phyloP scores from a whole-genome alignment of 1,140 invertebrate species.

The Bombus picipes region DNA sequence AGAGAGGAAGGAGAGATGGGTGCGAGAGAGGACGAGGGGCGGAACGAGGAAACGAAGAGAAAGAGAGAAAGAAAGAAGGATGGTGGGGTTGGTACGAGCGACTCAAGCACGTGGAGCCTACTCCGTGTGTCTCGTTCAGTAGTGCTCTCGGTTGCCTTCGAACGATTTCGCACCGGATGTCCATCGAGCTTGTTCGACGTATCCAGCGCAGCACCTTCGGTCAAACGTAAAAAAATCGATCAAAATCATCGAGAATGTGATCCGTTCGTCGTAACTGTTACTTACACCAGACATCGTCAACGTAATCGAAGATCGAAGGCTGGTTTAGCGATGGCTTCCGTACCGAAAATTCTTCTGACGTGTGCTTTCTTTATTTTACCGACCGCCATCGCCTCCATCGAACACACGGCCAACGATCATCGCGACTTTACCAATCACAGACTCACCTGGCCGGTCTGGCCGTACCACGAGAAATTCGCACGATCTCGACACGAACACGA shows the following conservation, averaged over 20 bases:
- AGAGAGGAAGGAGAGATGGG: slow-evolving; percentile 54
- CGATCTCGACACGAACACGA: slow-evolving; percentile 59
- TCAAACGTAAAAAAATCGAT: slow-evolving; percentile 10
- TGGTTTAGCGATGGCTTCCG: slow-evolving; percentile 33
- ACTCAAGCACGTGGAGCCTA: slow-evolving; percentile 77
- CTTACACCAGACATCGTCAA: background rate
- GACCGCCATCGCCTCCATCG: background rate
- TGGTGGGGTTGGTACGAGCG: slow-evolving; percentile 74
- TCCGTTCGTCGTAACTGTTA: background rate
- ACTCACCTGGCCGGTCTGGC: slow-evolving; percentile 64
- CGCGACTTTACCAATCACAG: slow-evolving; percentile 21
- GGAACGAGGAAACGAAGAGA: slow-evolving; percentile 45
- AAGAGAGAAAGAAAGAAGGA: slow-evolving; percentile 64
- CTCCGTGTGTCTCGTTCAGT: slow-evolving; percentile 77
- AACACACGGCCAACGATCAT: slow-evolving; percentile 13
- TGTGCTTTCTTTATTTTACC: slow-evolving; percentile 40
- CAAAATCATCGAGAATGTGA: slow-evolving; percentile 51
- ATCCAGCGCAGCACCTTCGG: slow-evolving; percentile 7
- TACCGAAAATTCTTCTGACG: slow-evolving; percentile 43
- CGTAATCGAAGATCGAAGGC: background rate
- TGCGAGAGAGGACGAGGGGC: slow-evolving; percentile 49
- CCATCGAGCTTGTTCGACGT: slow-evolving; percentile 36
- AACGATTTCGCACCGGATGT: slow-evolving; percentile 72
- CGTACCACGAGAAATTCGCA: slow-evolving; percentile 53
- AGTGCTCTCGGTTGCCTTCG: slow-evolving; percentile 75